Base-by-base conservation (phyloP, 1,140 invertebrate species). In the Neelides sp. region DNA sequence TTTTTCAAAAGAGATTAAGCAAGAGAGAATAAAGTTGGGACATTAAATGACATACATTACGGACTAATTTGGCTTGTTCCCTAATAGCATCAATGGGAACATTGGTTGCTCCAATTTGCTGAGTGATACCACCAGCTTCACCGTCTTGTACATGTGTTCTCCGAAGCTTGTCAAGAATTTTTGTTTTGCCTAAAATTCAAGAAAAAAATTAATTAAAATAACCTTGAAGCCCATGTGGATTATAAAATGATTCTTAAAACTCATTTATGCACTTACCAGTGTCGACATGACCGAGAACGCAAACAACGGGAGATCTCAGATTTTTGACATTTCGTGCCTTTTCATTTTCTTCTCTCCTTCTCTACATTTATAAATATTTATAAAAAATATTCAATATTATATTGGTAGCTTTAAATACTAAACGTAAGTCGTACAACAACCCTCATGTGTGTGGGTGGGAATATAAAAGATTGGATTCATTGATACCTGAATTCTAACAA, bases 21-120 rank as follows among this genome's bases (percentile, higher is more conserved):
- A 19, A 26, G 7, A 42, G 44, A 52, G 15, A n/a, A 46, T 37
- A 34, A 47, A 10, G 7, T 40, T 24, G 39, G 15, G 3, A 43
- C 22, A 43, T 17, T n/a, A 39, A 43, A 8, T 12, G 17, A 62
- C 75, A 71, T 71, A 89, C 83, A 61, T 82, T 82, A 75, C 92
- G 94, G 15, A 96, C 90, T 71, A 90, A 82, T 70, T 80, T 92
- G 4, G 88, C 89, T 62, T 95, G 85, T 56, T 98, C 92, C 65
- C 83, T 81, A 58, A 99, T 93, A 37, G 91, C 90, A 40, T 91
- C 83, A 43, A 90, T 83, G 0, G 96, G 96, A n/a, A 99, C 95
- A 72, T 98, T 97, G 3, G 96, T 98, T 15, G 95, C 95, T 62
- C 95, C 95, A 63, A 99, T 99, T 71, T 99, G 96, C 70, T 99